Percentiles rank a stretch among this genome's conserved stretches.
Conservation (phyloP, 2,113 vertebrate species). For the human (Homo sapiens) region GRCh38 chr9:106866001-106866500, state of each 20-base stretch:
- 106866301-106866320: slow-evolving; percentile 72
- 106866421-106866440: slow-evolving; percentile 78
- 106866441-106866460: slow-evolving; percentile 66
- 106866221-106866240: slow-evolving; percentile 66
- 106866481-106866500: slow-evolving; percentile 75
- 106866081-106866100: slow-evolving; percentile 71
- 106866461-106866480: slow-evolving; percentile 70
- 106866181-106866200: slow-evolving; percentile 64
- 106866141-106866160: slow-evolving; percentile 61
- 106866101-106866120: slow-evolving; percentile 59
- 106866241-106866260: slow-evolving; percentile 53
- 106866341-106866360: slow-evolving; percentile 74
- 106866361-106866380: slow-evolving; percentile 71
- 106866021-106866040: slow-evolving; percentile 66
- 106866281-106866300: slow-evolving; percentile 64
- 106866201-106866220: slow-evolving; percentile 66
- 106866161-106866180: slow-evolving; percentile 67
- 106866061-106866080: slow-evolving; percentile 56
- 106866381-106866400: slow-evolving; percentile 77
- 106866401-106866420: slow-evolving; percentile 79
- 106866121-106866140: slow-evolving; percentile 67
- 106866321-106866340: slow-evolving; percentile 72
- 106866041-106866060: slow-evolving; percentile 53
- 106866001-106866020: slow-evolving; percentile 73
- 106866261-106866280: slow-evolving; percentile 66